phyloP scores from a whole-genome alignment of 2,888 invertebrate genomes.

The Tetragnatha montana region DNA sequence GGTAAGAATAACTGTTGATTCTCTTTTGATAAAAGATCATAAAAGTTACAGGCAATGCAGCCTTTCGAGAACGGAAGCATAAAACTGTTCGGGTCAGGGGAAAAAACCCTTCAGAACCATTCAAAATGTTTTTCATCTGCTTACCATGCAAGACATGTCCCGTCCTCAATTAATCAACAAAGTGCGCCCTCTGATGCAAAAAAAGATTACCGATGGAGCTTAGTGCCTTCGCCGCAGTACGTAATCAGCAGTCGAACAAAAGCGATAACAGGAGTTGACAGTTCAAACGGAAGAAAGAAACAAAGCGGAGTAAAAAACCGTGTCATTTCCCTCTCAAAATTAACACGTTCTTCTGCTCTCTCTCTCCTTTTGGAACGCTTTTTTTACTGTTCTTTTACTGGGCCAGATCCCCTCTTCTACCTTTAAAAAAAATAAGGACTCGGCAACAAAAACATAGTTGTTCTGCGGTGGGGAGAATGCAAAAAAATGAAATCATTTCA shows the following conservation, averaged over 20 bases:
- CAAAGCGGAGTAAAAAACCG: not conserved
- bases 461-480: not conserved
- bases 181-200: not conserved
- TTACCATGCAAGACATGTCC: not conserved
- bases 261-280: slow-evolving; percentile 5
- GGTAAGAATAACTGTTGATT: not conserved
- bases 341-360: not conserved
- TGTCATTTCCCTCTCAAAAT: slow-evolving; percentile 5
- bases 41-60: not conserved
- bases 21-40: not conserved
- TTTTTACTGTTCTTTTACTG: not conserved
- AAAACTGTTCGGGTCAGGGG: not conserved
- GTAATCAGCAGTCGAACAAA: slow-evolving; percentile 13
- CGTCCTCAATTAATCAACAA: slow-evolving; percentile 12
- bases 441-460: not conserved
- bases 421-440: slow-evolving; percentile 7
- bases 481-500: slow-evolving; percentile 45
- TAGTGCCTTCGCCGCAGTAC: not conserved
- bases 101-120: not conserved
- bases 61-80: not conserved
- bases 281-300: slow-evolving; percentile 11
- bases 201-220: not conserved
- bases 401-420: not conserved
- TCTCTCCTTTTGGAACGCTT: not conserved
- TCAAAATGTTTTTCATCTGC: not conserved